Evolutionary conservation across 2,888 invertebrate genomes (phyloP), one percentile per base, ranked within the genome.

Genomic region (Pogonocherus hispidulus): DNA sequence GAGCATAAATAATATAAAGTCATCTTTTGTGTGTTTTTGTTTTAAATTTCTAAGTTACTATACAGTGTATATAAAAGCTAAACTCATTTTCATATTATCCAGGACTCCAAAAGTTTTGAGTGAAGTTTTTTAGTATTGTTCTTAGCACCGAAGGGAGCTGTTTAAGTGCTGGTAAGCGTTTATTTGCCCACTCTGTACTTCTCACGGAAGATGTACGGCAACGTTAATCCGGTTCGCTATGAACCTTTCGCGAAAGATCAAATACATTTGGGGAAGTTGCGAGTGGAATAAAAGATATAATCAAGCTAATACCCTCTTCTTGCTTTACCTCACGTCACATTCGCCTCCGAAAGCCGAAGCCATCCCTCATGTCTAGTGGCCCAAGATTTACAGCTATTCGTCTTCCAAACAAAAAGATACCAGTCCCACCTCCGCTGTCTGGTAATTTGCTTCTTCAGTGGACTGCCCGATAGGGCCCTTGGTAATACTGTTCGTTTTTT

Each of bases 371-470:
- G 81, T 80, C 80, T 79, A 76, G 79, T 75, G 77, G 79, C 4
- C 77, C 75, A 82, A 82, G 83, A 83, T 83, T 82, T 82, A 82
- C 79, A 75, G 80, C 79, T 74, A 81, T 82, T 82, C 82, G 81
- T 81, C 81, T 81, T 78, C 73, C 78, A 76, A 79, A 79, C 79
- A 80, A 79, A 80, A 80, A 78, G 76, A 73, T 70, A 72, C 73
- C 69, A 66, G 70, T 72, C 71, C 76, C 73, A 72, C 73, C 75
- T 71, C 75, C 76, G 71, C 68, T 77, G 75, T 77, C 74, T 70
- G 72, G 74, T 78, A 78, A 80, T 79, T 80, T 79, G 78, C 75
- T 79, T 77, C 76, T 73, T 76, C 70, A 68, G 63, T 70, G 55
- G 46, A 69, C 63, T 69, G 71, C 63, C 73, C 69, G 76, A 78